Evolutionary conservation across 2,113 vertebrate species (phyloP).

Genomic region (Coptodon bakossiorum): DNA sequence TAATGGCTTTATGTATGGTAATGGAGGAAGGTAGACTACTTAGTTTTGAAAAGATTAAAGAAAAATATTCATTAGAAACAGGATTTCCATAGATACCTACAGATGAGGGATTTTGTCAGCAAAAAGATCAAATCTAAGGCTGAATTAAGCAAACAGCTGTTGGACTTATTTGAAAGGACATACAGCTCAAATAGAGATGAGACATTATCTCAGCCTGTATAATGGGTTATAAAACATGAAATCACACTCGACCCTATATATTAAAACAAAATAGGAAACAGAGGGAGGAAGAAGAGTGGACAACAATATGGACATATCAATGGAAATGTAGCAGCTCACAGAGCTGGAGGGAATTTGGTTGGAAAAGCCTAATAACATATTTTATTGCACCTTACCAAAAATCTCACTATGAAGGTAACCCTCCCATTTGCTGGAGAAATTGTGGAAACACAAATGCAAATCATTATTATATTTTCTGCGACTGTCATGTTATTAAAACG

Average conservation of each 20-base stretch:
- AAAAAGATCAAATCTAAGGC: accelerated
- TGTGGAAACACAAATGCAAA: not conserved
- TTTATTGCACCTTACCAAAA: not conserved
- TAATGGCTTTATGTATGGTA: not conserved
- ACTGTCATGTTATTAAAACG: not conserved
- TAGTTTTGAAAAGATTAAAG: not conserved
- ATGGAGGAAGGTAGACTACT: accelerated
- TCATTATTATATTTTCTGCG: not conserved
- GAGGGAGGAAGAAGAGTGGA: not conserved
- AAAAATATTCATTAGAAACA: accelerated
- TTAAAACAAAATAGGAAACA: not conserved
- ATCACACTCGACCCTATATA: not conserved
- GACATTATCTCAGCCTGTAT: not conserved
- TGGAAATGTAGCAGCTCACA: not conserved
- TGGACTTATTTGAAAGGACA: not conserved
- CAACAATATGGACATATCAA: not conserved
- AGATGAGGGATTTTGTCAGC: not conserved
- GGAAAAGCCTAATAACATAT: not conserved
- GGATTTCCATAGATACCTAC: not conserved
- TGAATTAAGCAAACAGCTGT: not conserved
- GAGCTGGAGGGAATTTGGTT: not conserved
- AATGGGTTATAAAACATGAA: not conserved
- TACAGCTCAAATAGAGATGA: not conserved
- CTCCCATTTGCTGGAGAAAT: not conserved
- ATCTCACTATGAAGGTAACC: accelerated